Base-by-base conservation (phyloP, 2,797 vertebrate species). In the Sebastiscus tertius region DNA sequence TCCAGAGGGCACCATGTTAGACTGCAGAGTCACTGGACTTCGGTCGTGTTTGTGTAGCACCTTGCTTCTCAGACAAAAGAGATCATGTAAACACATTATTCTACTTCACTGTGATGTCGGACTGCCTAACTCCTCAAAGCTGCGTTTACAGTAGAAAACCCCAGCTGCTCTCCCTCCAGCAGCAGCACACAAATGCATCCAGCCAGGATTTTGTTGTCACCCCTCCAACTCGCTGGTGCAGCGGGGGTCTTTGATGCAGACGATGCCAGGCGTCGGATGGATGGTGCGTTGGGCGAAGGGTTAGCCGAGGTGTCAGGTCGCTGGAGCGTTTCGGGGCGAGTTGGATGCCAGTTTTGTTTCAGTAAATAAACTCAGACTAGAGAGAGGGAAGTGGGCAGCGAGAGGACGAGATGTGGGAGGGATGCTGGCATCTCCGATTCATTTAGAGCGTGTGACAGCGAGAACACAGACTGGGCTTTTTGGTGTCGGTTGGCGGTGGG, bases 51-150 rank as follows among this genome's bases (percentile, higher is more conserved):
- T 20, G 46, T 49, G 46, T 49, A 8, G 16, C 46, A 49, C 46
- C 46, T 68, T 73, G 63, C 29, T 61, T 72, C 61, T 66, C 59
- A 70, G 68, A 84, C 33, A 83, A 55, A 82, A 58, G 64, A n/a
- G 20, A 80, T 66, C 78, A 66, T 65, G 78, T 85, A 86, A 86
- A 88, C 85, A 84, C 79, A 85, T 85, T 80, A 66, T 73, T 88
- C 86, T 83, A n/a, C 73, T 69, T 87, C 79, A 18, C 34, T 78
- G n/a, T 26, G 39, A 24, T 81, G 84, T 80, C 84, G 81, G 12
- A 77, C 18, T 56, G 61, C 33, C 22, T 52, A 39, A 67, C 74
- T 76, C 63, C 61, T 71, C 63, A 62, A 29, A 67, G 71, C 36
- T 6, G 8, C 29, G 16, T 52, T 61, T 14, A 42, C 65, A 49